Evolutionary conservation across 2,113 vertebrate genomes (phyloP), one percentile per base, ranked within the genome.

Genomic region (Lepus americanus): DNA sequence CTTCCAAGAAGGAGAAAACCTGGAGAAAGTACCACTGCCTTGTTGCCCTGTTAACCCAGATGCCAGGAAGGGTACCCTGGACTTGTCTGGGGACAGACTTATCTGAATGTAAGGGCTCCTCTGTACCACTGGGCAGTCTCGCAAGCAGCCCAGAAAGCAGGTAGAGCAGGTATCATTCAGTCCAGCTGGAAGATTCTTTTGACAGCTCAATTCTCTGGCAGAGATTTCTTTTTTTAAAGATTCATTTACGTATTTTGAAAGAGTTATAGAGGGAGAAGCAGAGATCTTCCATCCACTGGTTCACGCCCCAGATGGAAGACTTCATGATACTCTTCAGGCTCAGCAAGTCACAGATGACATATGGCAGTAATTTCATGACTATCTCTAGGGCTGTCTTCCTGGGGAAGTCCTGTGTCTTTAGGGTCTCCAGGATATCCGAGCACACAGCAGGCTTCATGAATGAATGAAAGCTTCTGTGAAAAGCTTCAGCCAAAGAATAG

Each of bases 301-400:
- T 59, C 55, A 16, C 55, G 6, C 44, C 13, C 14, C 55, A 59
- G 55, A 77, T 51, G 49, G 23, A 69, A 59, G 1, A 5, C 59
- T 44, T 16, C 12, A 19, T 53, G n/a, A 16, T 17, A 16, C 29
- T 44, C 44, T 33, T 82, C 51, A 0, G 8, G 10, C 6, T 29
- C 29, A 12, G 79, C 63, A 25, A 31, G 61, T 23, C 39, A 27
- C 1, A 5, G 3, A 2, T 36, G 4, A 2, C 19, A 0, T 9
- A 4, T 22, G 1, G 2, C 44, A 22, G 4, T 59, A 51, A 29
- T 9, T 25, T n/a, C 8, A 6, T 4, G 55, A 20, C 63, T 33
- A 44, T 23, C 44, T 70, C 66, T 53, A 17, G 31, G n/a, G 7
- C 49, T 69, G 13, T 31, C 55, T 85, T 85, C n/a, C 66, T 53